Base-by-base conservation (phyloP, 2,888 invertebrate genomes). In the Melipona bicolor region DNA sequence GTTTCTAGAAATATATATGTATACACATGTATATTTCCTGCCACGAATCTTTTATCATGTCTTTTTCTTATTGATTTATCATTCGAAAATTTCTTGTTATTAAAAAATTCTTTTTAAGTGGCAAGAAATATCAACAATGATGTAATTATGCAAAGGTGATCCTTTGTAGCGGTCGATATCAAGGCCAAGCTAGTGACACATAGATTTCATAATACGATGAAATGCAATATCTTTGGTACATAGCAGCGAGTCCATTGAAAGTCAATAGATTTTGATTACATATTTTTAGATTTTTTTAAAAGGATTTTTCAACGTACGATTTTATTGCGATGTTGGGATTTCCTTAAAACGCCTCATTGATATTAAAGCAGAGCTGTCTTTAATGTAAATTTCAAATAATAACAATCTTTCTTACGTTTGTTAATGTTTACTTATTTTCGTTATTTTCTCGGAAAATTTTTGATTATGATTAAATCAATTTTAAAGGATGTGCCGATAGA, bases 131-230 rank as follows among this genome's bases (percentile, higher is more conserved):
- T 77, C 81, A 76, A 54, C n/a, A 69, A 77, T 71, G 81, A 83
- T 64, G 78, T 83, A 87, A 85, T 77, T 81, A 79, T 67, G 76
- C 67, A 67, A 61, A 79, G 65, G 32, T 49, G 67, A 82, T 59
- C 62, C 75, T 82, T 74, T 88, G 89, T 84, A 88, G 88, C 89
- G 90, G 92, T 91, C 92, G 88, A 91, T 93, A 93, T 92, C 92
- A 93, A 93, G 93, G 93, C 87, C 90, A 88, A 91, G 89, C 90
- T 81, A 73, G 61, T 65, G 75, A 27, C 69, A 79, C 72, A 72
- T 82, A 82, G 70, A 80, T 77, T 76, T 79, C 84, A 79, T 82
- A 82, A 88, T 80, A 77, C 84, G 64, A 79, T 69, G 84, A 77
- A 88, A 81, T 84, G 71, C 64, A 65, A 67, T 68, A 68, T 56